A percentile compares a stretch with the other conserved stretches of the same genome.
Conservation (phyloP, 2,888 invertebrate species). For the Mythimna vitellina region DNA sequence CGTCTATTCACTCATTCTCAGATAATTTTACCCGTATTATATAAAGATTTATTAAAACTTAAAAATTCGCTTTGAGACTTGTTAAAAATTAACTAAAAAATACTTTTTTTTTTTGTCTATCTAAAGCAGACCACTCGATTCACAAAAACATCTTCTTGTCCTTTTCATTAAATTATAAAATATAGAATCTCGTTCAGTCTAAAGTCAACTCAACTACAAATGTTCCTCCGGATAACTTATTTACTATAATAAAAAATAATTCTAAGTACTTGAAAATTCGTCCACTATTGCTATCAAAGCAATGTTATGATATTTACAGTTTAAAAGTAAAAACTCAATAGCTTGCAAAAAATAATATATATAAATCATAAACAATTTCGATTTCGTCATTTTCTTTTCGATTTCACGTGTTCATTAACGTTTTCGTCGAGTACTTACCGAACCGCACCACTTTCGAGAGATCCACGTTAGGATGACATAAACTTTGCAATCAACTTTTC, state of each 20-base stretch:
- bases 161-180: constrained; percentile 7
- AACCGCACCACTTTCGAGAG: background rate
- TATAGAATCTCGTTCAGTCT: background rate
- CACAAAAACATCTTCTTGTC: background rate
- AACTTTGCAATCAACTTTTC: constrained; percentile 45
- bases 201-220: background rate
- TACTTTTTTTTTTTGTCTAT: too few relatives aligned
- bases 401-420: background rate
- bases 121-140: too few relatives aligned
- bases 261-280: background rate
- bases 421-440: background rate
- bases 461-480: constrained; percentile 27
- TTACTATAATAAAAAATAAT: background rate
- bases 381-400: background rate
- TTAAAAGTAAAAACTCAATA: too few relatives aligned
- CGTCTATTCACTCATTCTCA: background rate
- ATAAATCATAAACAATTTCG: too few relatives aligned
- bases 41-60: too few relatives aligned
- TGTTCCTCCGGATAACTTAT: background rate
- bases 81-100: too few relatives aligned
- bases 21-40: background rate
- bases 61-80: too few relatives aligned
- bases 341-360: background rate
- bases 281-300: background rate
- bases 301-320: background rate